Evolutionary conservation across 1,140 invertebrate species (phyloP), one percentile per base, ranked within the genome.

Genomic region (Bathynomus jamesi): DNA sequence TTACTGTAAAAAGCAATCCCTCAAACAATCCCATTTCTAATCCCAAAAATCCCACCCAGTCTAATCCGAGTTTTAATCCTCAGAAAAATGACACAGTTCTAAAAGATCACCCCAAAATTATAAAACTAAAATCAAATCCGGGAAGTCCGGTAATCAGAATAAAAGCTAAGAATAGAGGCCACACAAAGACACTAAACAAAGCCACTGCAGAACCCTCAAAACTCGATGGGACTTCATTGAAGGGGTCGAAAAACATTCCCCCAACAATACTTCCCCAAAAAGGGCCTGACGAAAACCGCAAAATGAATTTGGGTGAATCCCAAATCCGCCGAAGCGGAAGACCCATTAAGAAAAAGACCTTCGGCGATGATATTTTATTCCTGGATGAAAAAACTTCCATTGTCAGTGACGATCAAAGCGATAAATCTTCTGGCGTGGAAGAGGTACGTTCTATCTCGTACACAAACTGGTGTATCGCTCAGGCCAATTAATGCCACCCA

Each of bases 341-440:
- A 28, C 70, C 75, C 24, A 73, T 73, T 53, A 76, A 76, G 66
- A 76, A 76, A 53, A 76, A 76, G 28, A 71, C 75, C 17, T 76
- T 76, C 46, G 75, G 75, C 5, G 75, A 76, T 67, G 75, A 76
- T 40, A 76, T 76, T 67, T 73, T 71, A 40, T 70, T 73, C 66
- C 24, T 76, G 1, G 73, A 73, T 61, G 73, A 65, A 53, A 70
- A 71, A 27, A 28, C 32, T 24, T 28, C 2, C 25, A 7, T 53
- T 10, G 30, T 67, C 13, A 69, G 21, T 17, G 69, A 70, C 25
- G 72, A 67, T 53, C 61, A 67, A n/a, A 46, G 46, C 5, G 68
- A 64, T n/a, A 46, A 65, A 24, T 27, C 40, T n/a, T n/a, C n/a
- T n/a, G n/a, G n/a, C n/a, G n/a, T n/a, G 8, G 68, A 27, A 28